Evolutionary conservation across 2,888 invertebrate genomes (phyloP).

Genomic region (Entomobrya proxima): DNA sequence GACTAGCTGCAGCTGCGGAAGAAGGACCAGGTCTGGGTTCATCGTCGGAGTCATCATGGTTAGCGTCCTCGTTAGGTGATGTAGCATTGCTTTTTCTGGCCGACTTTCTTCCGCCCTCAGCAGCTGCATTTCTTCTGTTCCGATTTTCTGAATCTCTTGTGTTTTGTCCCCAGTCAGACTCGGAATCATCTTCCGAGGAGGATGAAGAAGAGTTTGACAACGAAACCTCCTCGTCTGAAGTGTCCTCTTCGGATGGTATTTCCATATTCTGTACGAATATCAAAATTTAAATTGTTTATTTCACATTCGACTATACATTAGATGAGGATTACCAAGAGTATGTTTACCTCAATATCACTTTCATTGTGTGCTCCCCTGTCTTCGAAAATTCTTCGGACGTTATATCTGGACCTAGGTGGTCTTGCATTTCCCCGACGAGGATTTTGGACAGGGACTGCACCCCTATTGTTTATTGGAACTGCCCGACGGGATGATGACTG

Average conservation of each 20-base stretch:
- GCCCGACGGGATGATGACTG: constrained; percentile 69
- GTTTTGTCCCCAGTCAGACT: constrained; percentile 73
- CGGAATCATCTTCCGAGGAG: constrained; percentile 70
- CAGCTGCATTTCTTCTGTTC: constrained; percentile 27
- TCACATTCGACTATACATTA: not conserved
- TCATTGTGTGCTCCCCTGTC: constrained; percentile 65
- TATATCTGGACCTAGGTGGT: constrained; percentile 59
- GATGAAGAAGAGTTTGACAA: constrained; percentile 44
- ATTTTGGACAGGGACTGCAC: constrained; percentile 6
- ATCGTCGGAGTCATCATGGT: constrained; percentile 68
- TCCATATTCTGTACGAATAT: constrained; percentile 50
- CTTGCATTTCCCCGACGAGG: constrained; percentile 10
- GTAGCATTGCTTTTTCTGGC: constrained; percentile 56
- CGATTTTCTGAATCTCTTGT: constrained; percentile 38
- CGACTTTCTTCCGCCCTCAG: constrained; percentile 59
- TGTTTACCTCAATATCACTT: constrained; percentile 70
- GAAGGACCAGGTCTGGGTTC: constrained; percentile 74
- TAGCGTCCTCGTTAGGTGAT: constrained; percentile 61
- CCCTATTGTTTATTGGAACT: constrained; percentile 26
- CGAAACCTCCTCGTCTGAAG: constrained; percentile 57
- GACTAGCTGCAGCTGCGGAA: constrained; percentile 53
- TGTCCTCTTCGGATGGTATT: constrained; percentile 69
- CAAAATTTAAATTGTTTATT: not conserved
- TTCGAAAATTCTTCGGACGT: constrained; percentile 69
- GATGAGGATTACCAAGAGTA: not conserved